phyloP scores from a whole-genome alignment of 2,888 invertebrate species.

The Torymus auratus region DNA sequence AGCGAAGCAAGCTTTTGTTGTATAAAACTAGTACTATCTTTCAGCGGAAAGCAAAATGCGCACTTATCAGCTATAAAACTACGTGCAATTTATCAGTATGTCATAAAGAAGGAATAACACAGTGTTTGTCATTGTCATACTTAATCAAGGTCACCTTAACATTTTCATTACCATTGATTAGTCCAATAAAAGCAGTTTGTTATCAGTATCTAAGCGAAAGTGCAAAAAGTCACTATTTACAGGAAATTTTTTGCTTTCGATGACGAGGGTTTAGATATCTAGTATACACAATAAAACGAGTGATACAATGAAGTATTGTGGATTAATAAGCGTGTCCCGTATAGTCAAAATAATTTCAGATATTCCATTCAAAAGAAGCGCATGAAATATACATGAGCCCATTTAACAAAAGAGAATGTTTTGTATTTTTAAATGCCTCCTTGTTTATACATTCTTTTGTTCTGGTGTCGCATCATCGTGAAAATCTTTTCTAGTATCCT shows the following conservation, averaged over 20 bases:
- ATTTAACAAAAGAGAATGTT: conserved; percentile 5
- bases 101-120: conserved; percentile 42
- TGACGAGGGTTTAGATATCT: background rate
- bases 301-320: no score
- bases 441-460: conserved; percentile 50
- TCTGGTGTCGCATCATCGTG: conserved; percentile 34
- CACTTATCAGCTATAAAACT: conserved; percentile 55
- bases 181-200: conserved; percentile 47
- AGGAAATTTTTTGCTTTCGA: no score
- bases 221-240: conserved; percentile 4
- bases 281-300: background rate
- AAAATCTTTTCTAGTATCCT: conserved; percentile 52
- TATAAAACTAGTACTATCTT: conserved; percentile 31
- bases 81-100: conserved; percentile 51
- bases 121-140: conserved; percentile 52
- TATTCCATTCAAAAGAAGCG: no score
- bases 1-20: conserved; percentile 11
- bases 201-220: conserved; percentile 13
- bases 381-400: conserved; percentile 31
- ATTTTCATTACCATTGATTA: conserved; percentile 58
- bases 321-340: no score
- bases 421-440: conserved; percentile 42
- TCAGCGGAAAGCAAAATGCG: conserved; percentile 50
- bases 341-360: no score
- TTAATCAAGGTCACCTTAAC: conserved; percentile 57